Evolutionary conservation across 2,113 vertebrate genomes (phyloP).

Genomic region (Cygnus buccinator): DNA sequence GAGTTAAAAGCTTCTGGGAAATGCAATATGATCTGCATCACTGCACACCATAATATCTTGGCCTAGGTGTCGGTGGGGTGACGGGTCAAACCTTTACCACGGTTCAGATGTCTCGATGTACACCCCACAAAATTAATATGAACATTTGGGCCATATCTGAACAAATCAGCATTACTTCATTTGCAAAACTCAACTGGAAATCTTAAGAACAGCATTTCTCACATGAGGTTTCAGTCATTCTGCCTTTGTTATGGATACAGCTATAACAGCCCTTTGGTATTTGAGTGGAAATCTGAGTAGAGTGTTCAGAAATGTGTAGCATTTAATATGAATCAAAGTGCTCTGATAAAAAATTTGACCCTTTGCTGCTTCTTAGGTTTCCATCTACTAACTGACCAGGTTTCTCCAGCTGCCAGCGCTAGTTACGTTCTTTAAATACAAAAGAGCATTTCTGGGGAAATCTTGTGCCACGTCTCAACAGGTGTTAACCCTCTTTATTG

Average conservation of each 20-base stretch:
- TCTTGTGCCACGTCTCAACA: background rate
- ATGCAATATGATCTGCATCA: background rate
- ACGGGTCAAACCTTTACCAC: background rate
- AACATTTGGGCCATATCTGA: constrained; percentile 31
- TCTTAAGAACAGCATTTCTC: constrained; percentile 12
- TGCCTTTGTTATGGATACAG: constrained; percentile 31
- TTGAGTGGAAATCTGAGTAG: constrained; percentile 44
- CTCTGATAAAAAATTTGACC: constrained; percentile 1
- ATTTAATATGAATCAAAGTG: constrained; percentile 50
- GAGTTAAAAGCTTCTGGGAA: background rate
- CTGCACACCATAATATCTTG: background rate
- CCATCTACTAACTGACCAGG: constrained; percentile 24
- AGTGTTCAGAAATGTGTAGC: constrained; percentile 26
- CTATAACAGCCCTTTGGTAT: constrained; percentile 2
- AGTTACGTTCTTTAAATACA: background rate
- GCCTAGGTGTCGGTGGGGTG: accelerated
- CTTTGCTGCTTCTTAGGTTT: constrained; percentile 46
- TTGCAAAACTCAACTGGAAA: background rate
- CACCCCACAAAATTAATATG: background rate
- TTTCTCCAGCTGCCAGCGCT: constrained; percentile 50
- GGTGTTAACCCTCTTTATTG: background rate
- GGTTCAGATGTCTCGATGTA: background rate
- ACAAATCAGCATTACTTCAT: constrained; percentile 1
- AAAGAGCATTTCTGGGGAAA: background rate
- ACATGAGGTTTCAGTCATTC: constrained; percentile 45